Percentiles rank a stretch among this genome's conserved stretches.
Evolutionary conservation across 1,140 invertebrate species (phyloP).

Genomic region (Hylaeus volcanicus): DNA sequence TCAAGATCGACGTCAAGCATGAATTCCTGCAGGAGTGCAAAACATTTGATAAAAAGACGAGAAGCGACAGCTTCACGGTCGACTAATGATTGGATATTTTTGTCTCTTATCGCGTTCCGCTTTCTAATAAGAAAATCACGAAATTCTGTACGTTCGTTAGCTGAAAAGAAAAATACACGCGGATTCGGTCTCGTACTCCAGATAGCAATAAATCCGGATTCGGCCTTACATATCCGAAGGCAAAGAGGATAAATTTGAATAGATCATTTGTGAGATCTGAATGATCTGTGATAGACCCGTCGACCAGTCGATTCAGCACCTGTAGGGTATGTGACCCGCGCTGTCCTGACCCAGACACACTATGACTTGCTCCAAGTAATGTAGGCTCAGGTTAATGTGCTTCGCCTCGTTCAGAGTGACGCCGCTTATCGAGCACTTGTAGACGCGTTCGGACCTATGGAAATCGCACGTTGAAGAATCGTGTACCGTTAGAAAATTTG

Average conservation of each 20-base stretch:
- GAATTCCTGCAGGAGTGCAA: conserved; percentile 69
- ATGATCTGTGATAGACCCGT: too few relatives aligned
- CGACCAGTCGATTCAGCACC: conserved; percentile 50
- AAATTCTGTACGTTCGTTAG: background rate
- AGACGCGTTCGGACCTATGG: conserved; percentile 78
- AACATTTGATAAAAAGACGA: background rate
- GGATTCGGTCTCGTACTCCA: too few relatives aligned
- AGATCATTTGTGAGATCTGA: too few relatives aligned
- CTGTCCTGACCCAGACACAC: conserved; percentile 83
- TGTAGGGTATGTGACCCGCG: conserved; percentile 84
- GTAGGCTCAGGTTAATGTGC: conserved; percentile 85
- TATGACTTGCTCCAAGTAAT: conserved; percentile 87
- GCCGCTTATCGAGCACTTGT: conserved; percentile 79
- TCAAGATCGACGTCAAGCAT: conserved; percentile 84
- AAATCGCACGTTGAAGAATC: conserved; percentile 15
- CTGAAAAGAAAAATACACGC: background rate
- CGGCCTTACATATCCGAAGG: too few relatives aligned
- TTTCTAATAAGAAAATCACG: background rate
- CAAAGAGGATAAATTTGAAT: too few relatives aligned
- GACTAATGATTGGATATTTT: background rate
- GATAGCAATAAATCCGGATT: too few relatives aligned
- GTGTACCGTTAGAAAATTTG: conserved; percentile 46
- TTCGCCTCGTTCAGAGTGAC: conserved; percentile 83
- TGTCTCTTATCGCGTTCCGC: background rate
- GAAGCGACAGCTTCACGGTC: background rate